These are phyloP conservation scores for Tolypeutes matacus DNA, from an alignment of 2,797 vertebrate genomes.

Conservation along the genomic window DNA sequence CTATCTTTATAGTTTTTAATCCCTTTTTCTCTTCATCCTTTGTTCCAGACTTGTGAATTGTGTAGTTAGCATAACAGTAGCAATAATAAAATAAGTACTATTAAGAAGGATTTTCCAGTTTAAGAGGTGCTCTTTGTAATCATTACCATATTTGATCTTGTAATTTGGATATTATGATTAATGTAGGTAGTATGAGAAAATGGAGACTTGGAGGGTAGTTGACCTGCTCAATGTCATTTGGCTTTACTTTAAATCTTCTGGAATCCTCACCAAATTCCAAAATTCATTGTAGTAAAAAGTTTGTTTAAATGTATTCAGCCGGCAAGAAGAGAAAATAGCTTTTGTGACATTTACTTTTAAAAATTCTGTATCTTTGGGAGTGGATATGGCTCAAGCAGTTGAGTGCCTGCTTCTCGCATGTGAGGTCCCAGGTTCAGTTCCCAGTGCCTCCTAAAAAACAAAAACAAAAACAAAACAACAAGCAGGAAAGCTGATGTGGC, in stretches of 20 bases:
- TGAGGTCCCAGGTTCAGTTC: too few species aligned
- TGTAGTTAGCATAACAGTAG: not conserved
- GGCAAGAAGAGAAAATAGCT: slow-evolving; percentile 41
- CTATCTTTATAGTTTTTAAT: not conserved
- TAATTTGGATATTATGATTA: not conserved
- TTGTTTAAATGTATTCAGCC: slow-evolving; percentile 5
- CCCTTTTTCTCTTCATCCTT: not conserved
- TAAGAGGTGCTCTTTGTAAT: slow-evolving; percentile 36
- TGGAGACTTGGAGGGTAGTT: not conserved
- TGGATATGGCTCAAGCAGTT: too few species aligned
- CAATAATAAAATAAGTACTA: not conserved
- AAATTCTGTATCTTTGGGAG: not conserved
- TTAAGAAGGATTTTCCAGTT: not conserved
- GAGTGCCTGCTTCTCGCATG: too few species aligned
- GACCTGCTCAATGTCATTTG: not conserved
- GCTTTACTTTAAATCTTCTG: not conserved
- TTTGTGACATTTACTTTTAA: not conserved
- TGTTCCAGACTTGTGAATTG: slow-evolving; percentile 44
- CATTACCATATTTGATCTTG: not conserved
- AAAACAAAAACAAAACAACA: too few species aligned
- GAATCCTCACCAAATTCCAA: not conserved
- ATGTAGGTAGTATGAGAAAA: slow-evolving; percentile 15
- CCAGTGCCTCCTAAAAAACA: too few species aligned
- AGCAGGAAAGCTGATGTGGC: too few species aligned
- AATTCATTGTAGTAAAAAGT: not conserved